Conservation (phyloP, 2,888 invertebrate genomes). For the Myopa tessellatipennis region DNA sequence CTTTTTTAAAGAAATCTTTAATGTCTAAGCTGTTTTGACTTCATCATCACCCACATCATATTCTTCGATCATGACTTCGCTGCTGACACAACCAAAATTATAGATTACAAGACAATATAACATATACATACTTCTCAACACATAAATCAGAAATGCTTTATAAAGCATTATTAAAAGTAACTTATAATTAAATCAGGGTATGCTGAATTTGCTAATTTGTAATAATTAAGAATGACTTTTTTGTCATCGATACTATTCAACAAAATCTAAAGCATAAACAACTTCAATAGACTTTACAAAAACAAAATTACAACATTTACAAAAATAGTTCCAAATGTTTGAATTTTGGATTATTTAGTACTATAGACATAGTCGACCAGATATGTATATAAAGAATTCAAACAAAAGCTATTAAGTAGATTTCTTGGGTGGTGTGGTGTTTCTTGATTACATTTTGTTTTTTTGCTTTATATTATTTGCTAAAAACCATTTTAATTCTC, state of each 20-base stretch:
- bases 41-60: not conserved
- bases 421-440: conserved; percentile 13
- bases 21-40: conserved; percentile 5
- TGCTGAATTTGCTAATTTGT: conserved; percentile 24
- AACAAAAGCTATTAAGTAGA: conserved; percentile 39
- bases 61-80: conserved; percentile 28
- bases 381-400: conserved; percentile 45
- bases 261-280: conserved; percentile 22
- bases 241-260: conserved; percentile 21
- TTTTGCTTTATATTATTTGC: conserved; percentile 4
- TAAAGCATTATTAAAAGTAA: conserved; percentile 25
- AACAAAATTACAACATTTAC: conserved; percentile 21
- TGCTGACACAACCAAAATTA: conserved; percentile 37
- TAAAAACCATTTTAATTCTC: conserved; percentile 61
- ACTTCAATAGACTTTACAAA: conserved; percentile 34
- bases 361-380: conserved; percentile 44
- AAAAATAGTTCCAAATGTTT: conserved; percentile 19
- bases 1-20: conserved; percentile 12
- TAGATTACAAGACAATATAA: conserved; percentile 25
- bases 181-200: conserved; percentile 24
- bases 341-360: not conserved
- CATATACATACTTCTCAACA: conserved; percentile 13
- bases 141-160: conserved; percentile 19
- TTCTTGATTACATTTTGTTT: conserved; percentile 31
- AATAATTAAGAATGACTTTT: conserved; percentile 21